Evolutionary conservation across 2,888 invertebrate species (phyloP), one percentile per base, ranked within the genome.

Genomic region (Dastarcus helophoroides): DNA sequence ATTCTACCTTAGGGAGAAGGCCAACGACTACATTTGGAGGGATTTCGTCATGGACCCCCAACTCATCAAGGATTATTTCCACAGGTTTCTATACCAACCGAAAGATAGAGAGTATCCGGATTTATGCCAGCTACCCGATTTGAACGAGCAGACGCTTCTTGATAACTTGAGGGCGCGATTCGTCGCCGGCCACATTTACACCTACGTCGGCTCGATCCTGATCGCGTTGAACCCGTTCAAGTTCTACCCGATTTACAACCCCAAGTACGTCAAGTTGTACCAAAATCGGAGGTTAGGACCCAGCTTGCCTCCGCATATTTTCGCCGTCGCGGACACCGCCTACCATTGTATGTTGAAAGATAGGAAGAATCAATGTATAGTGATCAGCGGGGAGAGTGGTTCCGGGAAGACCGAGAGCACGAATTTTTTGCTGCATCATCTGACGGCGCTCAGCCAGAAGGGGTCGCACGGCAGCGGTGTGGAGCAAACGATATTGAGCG

Each of bases 391-490:
- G 14, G 90, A 91, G 62, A 88, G 86, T 59, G 91, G 91, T 36
- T 88, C 86, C n/a, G 91, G 93, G 3, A 94, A 94, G 66, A 94
- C 94, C 2, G 94, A 94, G 60, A 90, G 89, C 57, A 94, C 94
- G 14, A 93, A 93, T 68, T 86, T 94, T 60, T 71, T 94, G 39
- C 68, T 95, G 31, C 93, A 94, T 61, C 94, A 94, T 63, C 67
- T 95, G 50, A 94, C 93, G 1, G 91, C 93, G 5, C 70, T 94
- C 33, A 89, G 88, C 59, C 93, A 93, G 62, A 93, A 93, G 57
- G 90, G 91, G 31, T 84, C 83, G 22, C 85, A 88, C 53, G 91
- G 90, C 10, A 86, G 86, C 55, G 91, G 91, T n/a, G 90, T 94
- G 2, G 94, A 95, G 60, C 93, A 93, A 64, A 93, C 91, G 8